phyloP scores from a whole-genome alignment of 2,888 invertebrate genomes.

The Pheosia tremula region DNA sequence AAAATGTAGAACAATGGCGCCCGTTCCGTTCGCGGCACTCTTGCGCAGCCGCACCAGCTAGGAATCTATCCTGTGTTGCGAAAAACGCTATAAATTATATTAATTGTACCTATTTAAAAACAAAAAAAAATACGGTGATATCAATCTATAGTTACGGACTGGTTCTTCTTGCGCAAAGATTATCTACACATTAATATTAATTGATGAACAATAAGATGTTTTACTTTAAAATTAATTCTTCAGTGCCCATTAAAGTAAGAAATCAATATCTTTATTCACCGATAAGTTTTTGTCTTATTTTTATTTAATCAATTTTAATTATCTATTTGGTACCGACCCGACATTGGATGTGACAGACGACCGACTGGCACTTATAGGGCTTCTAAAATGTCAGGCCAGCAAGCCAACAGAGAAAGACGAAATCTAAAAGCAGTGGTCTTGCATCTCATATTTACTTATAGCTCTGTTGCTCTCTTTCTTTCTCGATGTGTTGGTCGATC shows the following conservation, averaged over 20 bases:
- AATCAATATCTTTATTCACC: not conserved
- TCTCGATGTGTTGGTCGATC: too few relatives aligned
- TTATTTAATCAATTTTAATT: not conserved
- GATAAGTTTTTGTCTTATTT: conserved; percentile 1
- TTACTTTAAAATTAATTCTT: conserved; percentile 1
- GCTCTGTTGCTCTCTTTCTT: too few relatives aligned
- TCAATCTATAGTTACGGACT: conserved; percentile 29
- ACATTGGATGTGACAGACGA: too few relatives aligned
- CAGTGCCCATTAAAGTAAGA: too few relatives aligned
- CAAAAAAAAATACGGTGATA: conserved; percentile 35
- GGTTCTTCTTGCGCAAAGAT: conserved; percentile 34
- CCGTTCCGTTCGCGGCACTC: conserved; percentile 53
- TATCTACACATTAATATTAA: conserved; percentile 17
- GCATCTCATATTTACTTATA: too few relatives aligned
- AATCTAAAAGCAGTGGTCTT: too few relatives aligned
- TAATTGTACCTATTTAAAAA: conserved; percentile 45
- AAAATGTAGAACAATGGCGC: conserved; percentile 59
- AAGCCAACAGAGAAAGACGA: too few relatives aligned
- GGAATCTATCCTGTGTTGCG: conserved; percentile 52
- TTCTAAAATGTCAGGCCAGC: too few relatives aligned
- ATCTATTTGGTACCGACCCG: too few relatives aligned
- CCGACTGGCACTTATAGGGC: too few relatives aligned
- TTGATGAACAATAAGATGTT: conserved; percentile 27
- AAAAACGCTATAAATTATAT: conserved; percentile 49
- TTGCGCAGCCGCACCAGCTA: conserved; percentile 48